Percentiles rank a stretch among this genome's conserved stretches.
Evolutionary conservation across 2,888 invertebrate genomes (phyloP).

Genomic region (Sinelater perroti): DNA sequence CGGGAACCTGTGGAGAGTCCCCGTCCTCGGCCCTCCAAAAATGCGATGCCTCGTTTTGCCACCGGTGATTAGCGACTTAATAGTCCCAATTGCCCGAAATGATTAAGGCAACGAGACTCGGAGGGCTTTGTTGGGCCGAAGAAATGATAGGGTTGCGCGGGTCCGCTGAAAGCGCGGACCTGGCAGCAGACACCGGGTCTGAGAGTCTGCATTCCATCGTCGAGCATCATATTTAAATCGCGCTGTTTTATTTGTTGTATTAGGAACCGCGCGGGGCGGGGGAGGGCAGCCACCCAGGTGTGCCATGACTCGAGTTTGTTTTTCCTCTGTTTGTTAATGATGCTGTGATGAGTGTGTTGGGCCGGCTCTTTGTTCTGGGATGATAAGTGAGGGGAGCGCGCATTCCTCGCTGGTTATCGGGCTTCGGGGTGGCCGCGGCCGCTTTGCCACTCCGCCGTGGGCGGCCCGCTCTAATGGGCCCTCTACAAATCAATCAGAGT

Average conservation of each 20-base stretch:
- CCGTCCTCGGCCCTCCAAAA: background rate
- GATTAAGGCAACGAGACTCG: constrained; percentile 14
- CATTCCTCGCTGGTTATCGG: constrained; percentile 55
- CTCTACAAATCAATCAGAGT: constrained; percentile 57
- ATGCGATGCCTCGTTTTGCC: background rate
- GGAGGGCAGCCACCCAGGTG: constrained; percentile 59
- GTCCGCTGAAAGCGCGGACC: constrained; percentile 37
- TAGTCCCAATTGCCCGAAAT: constrained; percentile 4
- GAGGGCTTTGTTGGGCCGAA: constrained; percentile 21
- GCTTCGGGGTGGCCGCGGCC: constrained; percentile 54
- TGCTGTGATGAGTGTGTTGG: constrained; percentile 59
- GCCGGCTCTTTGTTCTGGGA: constrained; percentile 50
- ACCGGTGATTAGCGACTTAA: constrained; percentile 5
- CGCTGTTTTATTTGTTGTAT: constrained; percentile 48
- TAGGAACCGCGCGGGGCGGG: constrained; percentile 38
- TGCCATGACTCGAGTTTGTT: constrained; percentile 58
- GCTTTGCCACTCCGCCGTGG: constrained; percentile 53
- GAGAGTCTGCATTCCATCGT: constrained; percentile 55
- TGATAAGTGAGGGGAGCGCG: constrained; percentile 50
- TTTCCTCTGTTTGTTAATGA: constrained; percentile 62
- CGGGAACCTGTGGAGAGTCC: too few species aligned
- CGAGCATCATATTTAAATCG: constrained; percentile 53
- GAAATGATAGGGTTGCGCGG: constrained; percentile 35
- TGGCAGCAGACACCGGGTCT: constrained; percentile 60
- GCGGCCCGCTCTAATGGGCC: constrained; percentile 52